phyloP scores from a whole-genome alignment of 2,113 vertebrate species.

The Petrocephalus zakoni region DNA sequence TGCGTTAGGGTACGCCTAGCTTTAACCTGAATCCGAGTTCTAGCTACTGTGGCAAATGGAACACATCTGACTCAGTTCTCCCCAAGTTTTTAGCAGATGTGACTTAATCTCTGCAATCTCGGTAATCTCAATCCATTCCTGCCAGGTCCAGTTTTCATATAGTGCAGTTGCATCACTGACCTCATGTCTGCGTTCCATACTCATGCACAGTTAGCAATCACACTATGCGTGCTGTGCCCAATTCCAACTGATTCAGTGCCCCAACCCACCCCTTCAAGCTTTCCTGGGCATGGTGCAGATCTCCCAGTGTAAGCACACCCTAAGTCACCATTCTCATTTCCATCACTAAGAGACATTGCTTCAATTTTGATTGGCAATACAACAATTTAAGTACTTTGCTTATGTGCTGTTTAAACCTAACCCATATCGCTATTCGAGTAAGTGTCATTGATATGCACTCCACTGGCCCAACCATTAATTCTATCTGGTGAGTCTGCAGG shows the following conservation, averaged over 20 bases:
- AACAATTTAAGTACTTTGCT: not conserved
- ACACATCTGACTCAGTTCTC: too few relatives aligned
- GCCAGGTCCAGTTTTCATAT: not conserved
- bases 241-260: not conserved
- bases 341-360: not conserved
- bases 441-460: not conserved
- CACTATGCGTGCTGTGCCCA: not conserved
- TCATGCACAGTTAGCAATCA: not conserved
- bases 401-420: not conserved
- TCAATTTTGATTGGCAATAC: not conserved
- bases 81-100: too few relatives aligned
- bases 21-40: too few relatives aligned
- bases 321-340: not conserved
- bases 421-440: not conserved
- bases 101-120: too few relatives aligned
- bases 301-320: not conserved
- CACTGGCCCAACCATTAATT: not conserved
- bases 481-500: not conserved
- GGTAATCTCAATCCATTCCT: not conserved
- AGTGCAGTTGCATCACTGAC: not conserved
- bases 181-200: not conserved
- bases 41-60: too few relatives aligned
- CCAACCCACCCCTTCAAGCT: not conserved
- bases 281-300: not conserved
- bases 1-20: too few relatives aligned